These are phyloP conservation scores for Cyanocitta stelleri DNA, from an alignment of 2,113 vertebrate genomes.

Conservation along the genomic window DNA sequence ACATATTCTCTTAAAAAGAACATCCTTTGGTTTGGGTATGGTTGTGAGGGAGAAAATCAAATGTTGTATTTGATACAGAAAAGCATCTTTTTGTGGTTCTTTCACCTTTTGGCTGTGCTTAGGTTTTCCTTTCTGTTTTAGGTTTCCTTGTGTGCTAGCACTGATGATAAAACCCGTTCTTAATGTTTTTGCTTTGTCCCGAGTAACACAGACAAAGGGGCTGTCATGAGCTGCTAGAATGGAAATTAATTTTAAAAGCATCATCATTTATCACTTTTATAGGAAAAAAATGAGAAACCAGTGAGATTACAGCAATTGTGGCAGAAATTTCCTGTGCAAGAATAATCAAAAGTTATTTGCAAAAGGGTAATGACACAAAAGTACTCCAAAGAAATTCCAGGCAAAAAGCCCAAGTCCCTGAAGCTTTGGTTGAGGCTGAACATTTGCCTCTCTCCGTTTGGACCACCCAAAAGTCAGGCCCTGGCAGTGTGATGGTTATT, in stretches of 20 bases:
- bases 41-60: not conserved
- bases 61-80: not conserved
- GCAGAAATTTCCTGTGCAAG: not conserved
- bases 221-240: slow-evolving; percentile 29
- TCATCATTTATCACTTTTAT: slow-evolving; percentile 47
- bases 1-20: not conserved
- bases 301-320: not conserved
- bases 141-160: not conserved
- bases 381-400: not conserved
- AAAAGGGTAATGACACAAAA: not conserved
- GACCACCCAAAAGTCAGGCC: not conserved
- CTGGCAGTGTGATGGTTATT: not conserved
- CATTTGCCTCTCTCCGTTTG: not conserved
- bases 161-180: not conserved
- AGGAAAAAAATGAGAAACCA: not conserved
- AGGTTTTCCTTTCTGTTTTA: not conserved
- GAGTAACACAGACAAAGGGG: slow-evolving; percentile 34
- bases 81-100: not conserved
- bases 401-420: not conserved
- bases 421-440: not conserved
- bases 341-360: not conserved
- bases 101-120: not conserved
- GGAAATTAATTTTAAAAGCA: slow-evolving; percentile 57
- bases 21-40: not conserved
- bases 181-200: slow-evolving; percentile 3